Evolutionary conservation across 2,888 invertebrate genomes (phyloP).

Genomic region (Cyclophora punctaria): DNA sequence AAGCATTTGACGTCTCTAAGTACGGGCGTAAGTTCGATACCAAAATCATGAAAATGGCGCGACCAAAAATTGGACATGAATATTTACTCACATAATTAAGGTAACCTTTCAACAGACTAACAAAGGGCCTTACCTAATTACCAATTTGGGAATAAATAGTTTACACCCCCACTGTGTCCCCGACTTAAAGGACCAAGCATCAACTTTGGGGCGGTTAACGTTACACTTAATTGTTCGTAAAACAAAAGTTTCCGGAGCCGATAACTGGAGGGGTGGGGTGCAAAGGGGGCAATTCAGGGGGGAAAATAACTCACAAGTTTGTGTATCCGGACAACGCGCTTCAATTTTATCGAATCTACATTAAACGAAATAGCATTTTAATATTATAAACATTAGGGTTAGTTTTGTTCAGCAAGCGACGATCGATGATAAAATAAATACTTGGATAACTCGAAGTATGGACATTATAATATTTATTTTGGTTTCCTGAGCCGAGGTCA

Average conservation of each 20-base stretch:
- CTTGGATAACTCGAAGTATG: too few species aligned
- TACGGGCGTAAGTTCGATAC: too few species aligned
- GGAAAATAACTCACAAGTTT: constrained; percentile 31
- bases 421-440: too few species aligned
- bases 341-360: constrained; percentile 19
- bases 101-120: neutral
- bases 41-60: too few species aligned
- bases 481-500: too few species aligned
- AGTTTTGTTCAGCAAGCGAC: too few species aligned
- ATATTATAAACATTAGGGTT: constrained; percentile 7
- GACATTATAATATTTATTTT: too few species aligned
- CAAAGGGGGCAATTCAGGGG: constrained; percentile 1
- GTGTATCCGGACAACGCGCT: constrained; percentile 14
- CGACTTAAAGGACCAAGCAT: constrained; percentile 30
- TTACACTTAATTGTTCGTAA: constrained; percentile 67
- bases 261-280: constrained; percentile 32
- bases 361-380: constrained; percentile 14
- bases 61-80: too few species aligned
- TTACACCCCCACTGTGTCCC: constrained; percentile 23
- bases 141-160: neutral
- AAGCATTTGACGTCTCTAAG: too few species aligned
- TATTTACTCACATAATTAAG: too few species aligned
- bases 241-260: constrained; percentile 59
- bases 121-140: neutral
- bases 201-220: constrained; percentile 51